Percentiles rank a stretch among this genome's conserved stretches.
Conservation (phyloP, 2,113 vertebrate species). For the Pandion haliaetus region DNA sequence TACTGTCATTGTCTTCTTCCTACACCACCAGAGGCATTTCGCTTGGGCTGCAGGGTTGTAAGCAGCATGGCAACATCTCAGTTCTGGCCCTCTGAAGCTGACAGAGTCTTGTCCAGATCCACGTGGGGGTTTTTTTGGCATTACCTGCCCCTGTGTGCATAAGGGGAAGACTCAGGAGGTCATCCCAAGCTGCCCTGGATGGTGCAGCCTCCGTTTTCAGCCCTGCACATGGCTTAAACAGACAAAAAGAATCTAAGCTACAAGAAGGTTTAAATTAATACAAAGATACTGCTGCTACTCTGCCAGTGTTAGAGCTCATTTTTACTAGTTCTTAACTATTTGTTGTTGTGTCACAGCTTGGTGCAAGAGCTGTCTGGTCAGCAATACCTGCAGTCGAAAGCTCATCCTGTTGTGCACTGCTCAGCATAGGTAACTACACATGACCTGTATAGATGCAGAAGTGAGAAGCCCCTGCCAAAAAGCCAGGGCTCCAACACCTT, state of each 20-base stretch:
- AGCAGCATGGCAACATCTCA: background rate
- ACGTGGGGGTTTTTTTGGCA: too few species aligned
- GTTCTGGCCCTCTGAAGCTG: background rate
- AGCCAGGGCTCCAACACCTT: background rate
- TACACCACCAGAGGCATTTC: background rate
- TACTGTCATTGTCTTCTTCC: background rate
- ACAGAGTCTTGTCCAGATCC: background rate
- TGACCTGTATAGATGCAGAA: background rate
- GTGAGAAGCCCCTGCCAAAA: background rate
- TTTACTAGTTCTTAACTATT: background rate
- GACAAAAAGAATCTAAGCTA: background rate
- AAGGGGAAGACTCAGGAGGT: background rate
- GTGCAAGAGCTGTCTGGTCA: background rate
- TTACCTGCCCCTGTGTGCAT: background rate
- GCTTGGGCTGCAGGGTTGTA: background rate
- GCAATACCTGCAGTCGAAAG: background rate
- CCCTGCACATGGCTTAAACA: background rate
- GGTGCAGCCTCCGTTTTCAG: background rate
- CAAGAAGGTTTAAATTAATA: background rate
- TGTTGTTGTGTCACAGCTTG: background rate
- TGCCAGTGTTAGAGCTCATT: background rate
- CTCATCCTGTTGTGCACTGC: background rate
- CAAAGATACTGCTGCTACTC: background rate
- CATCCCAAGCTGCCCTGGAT: background rate
- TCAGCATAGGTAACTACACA: background rate